Conservation (phyloP, 2,888 invertebrate species). For the Boloria selene region DNA sequence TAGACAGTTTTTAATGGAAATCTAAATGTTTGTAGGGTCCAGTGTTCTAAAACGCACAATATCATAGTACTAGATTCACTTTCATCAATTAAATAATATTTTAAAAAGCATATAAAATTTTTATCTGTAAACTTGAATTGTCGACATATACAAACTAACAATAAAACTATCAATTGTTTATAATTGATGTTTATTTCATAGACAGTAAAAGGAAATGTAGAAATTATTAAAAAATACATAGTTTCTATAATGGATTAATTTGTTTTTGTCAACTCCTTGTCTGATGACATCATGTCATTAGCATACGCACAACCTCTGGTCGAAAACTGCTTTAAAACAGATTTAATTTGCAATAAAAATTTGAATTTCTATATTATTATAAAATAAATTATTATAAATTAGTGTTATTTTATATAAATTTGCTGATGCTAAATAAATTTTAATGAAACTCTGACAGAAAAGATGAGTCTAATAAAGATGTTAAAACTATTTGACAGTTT, state of each 20-base stretch:
- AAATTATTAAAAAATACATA: constrained; percentile 80
- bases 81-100: constrained; percentile 62
- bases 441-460: no score
- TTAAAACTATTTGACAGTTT: no score
- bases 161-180: constrained; percentile 79
- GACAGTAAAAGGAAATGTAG: constrained; percentile 78
- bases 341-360: constrained; percentile 13
- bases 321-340: background rate
- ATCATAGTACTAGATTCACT: constrained; percentile 79
- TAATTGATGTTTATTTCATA: constrained; percentile 81
- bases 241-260: constrained; percentile 72
- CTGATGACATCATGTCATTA: constrained; percentile 32
- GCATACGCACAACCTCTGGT: constrained; percentile 8
- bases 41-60: constrained; percentile 81
- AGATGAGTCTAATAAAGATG: no score
- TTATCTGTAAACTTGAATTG: constrained; percentile 74
- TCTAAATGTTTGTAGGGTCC: constrained; percentile 82
- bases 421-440: no score
- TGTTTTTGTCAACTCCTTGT: constrained; percentile 54
- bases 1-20: constrained; percentile 78
- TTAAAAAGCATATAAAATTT: constrained; percentile 70
- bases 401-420: no score
- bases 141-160: constrained; percentile 78
- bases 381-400: no score
- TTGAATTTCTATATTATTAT: background rate